Conservation (phyloP, 2,113 vertebrate genomes). For the Thomomys bottae region DNA sequence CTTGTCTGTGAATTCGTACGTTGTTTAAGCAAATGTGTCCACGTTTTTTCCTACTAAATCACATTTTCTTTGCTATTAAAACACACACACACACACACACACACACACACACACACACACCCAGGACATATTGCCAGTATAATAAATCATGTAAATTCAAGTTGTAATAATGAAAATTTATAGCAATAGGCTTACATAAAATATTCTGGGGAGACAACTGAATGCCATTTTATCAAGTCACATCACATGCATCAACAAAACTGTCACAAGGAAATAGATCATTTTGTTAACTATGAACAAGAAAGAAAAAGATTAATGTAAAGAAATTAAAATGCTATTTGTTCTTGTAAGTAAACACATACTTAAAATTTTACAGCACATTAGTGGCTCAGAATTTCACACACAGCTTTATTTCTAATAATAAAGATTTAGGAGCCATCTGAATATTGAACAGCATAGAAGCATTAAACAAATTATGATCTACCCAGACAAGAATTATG, state of each 20-base stretch:
- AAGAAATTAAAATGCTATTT: too few species aligned
- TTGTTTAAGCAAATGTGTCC: too few species aligned
- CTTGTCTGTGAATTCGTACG: too few species aligned
- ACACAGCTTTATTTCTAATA: conserved; percentile 46
- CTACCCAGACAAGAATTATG: not conserved
- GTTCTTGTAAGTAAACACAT: conserved; percentile 40
- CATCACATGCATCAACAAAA: too few species aligned
- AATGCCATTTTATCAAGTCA: too few species aligned
- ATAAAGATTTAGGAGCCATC: not conserved
- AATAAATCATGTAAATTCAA: not conserved
- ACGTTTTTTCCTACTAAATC: too few species aligned
- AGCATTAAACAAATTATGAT: not conserved
- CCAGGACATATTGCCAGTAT: not conserved
- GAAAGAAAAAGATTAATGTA: not conserved
- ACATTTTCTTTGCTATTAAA: too few species aligned
- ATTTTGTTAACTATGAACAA: not conserved
- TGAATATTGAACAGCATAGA: conserved; percentile 40
- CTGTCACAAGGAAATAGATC: not conserved
- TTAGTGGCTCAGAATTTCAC: conserved; percentile 55
- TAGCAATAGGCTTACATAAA: not conserved
- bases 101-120: not conserved
- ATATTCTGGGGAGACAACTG: not conserved
- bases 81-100: not conserved
- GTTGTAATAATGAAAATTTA: not conserved
- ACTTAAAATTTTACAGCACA: conserved; percentile 45